phyloP scores from a whole-genome alignment of 2,113 vertebrate genomes.

The Falco punctatus region DNA sequence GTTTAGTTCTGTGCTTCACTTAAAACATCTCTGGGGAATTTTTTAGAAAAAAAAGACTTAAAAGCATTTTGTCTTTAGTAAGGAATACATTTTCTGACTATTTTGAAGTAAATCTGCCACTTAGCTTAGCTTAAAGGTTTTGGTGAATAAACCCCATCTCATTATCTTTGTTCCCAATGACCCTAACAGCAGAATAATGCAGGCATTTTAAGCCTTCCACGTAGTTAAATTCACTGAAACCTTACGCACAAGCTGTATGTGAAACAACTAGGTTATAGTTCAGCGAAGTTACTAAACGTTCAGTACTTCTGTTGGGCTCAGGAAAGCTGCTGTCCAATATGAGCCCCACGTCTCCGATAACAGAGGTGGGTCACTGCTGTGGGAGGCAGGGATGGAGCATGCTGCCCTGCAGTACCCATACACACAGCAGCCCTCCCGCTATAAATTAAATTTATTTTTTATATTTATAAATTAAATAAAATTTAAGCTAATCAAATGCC shows the following conservation, averaged over 20 bases:
- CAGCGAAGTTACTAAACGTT: not conserved
- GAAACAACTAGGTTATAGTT: not conserved
- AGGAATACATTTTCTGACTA: not conserved
- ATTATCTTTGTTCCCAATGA: not conserved
- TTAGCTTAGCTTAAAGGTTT: conserved; percentile 7
- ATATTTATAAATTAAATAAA: no score
- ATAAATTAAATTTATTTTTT: not conserved
- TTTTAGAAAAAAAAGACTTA: not conserved
- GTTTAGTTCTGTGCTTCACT: not conserved
- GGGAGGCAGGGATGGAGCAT: not conserved
- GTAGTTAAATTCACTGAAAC: not conserved
- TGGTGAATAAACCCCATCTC: not conserved
- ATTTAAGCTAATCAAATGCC: not conserved
- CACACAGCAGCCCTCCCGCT: not conserved
- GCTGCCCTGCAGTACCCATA: not conserved
- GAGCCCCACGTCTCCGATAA: not conserved
- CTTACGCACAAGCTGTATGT: not conserved
- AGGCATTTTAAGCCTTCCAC: not conserved
- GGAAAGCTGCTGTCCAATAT: not conserved
- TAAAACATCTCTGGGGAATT: not conserved
- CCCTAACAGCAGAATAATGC: not conserved
- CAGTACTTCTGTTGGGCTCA: not conserved
- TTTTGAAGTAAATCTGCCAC: conserved; percentile 5
- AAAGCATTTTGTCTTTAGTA: not conserved
- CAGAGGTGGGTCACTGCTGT: not conserved